Conservation (phyloP, 2,888 invertebrate species). For the Stomorhina lunata region DNA sequence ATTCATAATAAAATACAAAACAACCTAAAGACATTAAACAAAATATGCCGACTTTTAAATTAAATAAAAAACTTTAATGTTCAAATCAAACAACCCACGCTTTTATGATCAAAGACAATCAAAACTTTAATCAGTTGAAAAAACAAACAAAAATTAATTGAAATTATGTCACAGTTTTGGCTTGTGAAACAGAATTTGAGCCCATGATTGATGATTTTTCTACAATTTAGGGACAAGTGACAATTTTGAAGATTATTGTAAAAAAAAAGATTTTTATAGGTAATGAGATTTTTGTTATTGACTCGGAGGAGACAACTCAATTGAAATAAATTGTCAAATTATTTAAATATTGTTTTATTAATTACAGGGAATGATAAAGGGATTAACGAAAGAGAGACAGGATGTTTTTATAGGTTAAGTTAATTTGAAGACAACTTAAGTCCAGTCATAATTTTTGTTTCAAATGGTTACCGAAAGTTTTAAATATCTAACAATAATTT, state of each 20-base stretch:
- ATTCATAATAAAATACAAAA: slow-evolving; percentile 13
- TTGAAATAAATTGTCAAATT: slow-evolving; percentile 42
- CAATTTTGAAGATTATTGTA: slow-evolving; percentile 35
- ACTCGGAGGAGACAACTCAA: slow-evolving; percentile 54
- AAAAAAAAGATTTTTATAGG: background rate
- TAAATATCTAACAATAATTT: no score
- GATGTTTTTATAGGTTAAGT: background rate
- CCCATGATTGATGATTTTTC: slow-evolving; percentile 54
- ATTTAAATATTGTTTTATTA: slow-evolving; percentile 7
- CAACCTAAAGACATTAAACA: slow-evolving; percentile 29
- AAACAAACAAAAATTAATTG: background rate
- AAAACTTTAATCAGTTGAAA: background rate
- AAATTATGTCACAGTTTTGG: slow-evolving; percentile 17
- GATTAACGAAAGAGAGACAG: background rate
- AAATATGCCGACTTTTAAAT: slow-evolving; percentile 35
- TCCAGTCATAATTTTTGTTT: no score
- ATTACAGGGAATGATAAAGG: background rate
- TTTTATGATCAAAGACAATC: background rate
- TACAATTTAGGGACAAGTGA: slow-evolving; percentile 48
- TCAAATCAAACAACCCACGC: slow-evolving; percentile 22
- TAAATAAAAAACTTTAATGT: background rate
- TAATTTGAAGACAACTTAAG: background rate
- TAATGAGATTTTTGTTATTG: background rate
- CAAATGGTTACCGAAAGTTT: no score
- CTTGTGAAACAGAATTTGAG: background rate